A percentile compares a stretch with the other conserved stretches of the same genome.
Conservation (phyloP, 2,888 invertebrate species). For the Rapana venosa region DNA sequence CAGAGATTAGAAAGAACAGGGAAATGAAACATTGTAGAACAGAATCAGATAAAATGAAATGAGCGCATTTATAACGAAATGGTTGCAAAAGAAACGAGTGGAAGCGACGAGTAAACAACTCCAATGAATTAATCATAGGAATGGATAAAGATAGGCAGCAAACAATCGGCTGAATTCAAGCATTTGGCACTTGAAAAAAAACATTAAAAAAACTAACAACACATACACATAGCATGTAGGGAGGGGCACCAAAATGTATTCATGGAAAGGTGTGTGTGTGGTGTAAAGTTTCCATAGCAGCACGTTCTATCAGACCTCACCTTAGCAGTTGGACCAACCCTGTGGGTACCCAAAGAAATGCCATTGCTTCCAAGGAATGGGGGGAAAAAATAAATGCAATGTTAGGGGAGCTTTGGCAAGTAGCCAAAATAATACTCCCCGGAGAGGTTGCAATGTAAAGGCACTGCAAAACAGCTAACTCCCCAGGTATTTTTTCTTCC, state of each 20-base stretch:
- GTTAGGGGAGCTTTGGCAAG: slow-evolving; percentile 8
- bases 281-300: slow-evolving; percentile 6
- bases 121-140: too few relatives aligned
- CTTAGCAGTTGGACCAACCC: neutral
- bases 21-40: too few relatives aligned
- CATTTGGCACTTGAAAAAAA: too few relatives aligned
- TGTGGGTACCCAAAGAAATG: neutral
- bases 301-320: neutral
- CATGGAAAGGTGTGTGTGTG: neutral
- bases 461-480: neutral
- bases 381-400: neutral
- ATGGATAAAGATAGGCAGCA: too few relatives aligned
- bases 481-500: neutral
- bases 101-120: too few relatives aligned
- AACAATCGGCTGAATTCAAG: too few relatives aligned
- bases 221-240: too few relatives aligned
- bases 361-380: slow-evolving; percentile 11
- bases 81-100: too few relatives aligned
- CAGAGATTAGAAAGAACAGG: too few relatives aligned
- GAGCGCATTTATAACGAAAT: too few relatives aligned
- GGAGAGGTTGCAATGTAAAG: neutral
- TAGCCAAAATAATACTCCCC: neutral
- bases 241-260: neutral
- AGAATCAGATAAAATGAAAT: too few relatives aligned
- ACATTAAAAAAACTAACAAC: too few relatives aligned